Conservation (phyloP, 2,797 vertebrate genomes). For the Acipenser transmontanus region DNA sequence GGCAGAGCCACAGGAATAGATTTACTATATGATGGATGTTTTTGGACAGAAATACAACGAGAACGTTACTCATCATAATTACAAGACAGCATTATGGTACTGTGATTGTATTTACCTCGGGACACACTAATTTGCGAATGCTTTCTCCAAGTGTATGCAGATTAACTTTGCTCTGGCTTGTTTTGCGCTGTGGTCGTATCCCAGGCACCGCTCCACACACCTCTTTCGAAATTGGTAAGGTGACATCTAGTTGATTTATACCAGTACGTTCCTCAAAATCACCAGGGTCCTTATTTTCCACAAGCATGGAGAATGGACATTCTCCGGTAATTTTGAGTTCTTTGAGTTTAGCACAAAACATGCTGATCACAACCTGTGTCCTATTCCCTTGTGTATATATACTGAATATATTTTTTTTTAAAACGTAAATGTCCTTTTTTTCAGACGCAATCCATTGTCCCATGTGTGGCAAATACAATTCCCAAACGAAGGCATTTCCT, state of each 20-base stretch:
- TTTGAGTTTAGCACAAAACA: constrained; percentile 96
- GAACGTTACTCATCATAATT: no score
- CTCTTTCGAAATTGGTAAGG: constrained; percentile 65
- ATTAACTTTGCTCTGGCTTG: constrained; percentile 81
- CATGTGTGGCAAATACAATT: constrained; percentile 42
- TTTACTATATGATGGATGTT: no score
- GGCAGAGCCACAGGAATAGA: no score
- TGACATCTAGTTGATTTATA: constrained; percentile 42
- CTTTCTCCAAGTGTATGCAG: constrained; percentile 90
- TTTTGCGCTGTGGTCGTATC: constrained; percentile 68
- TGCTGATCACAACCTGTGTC: constrained; percentile 41
- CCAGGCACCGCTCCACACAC: constrained; percentile 56
- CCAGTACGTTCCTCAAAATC: constrained; percentile 60
- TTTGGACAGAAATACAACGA: no score
- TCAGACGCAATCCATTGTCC: constrained; percentile 33
- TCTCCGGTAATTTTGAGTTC: constrained; percentile 90
- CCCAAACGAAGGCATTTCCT: constrained; percentile 26
- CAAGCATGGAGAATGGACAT: constrained; percentile 83
- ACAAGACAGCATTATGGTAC: background rate
- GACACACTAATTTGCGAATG: constrained; percentile 87
- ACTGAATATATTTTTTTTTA: constrained; percentile 11
- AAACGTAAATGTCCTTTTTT: constrained; percentile 30
- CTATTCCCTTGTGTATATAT: no score
- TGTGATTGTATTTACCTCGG: constrained; percentile 69
- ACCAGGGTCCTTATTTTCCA: constrained; percentile 55